phyloP scores from a whole-genome alignment of 2,113 vertebrate species.

The Setophaga coronata region DNA sequence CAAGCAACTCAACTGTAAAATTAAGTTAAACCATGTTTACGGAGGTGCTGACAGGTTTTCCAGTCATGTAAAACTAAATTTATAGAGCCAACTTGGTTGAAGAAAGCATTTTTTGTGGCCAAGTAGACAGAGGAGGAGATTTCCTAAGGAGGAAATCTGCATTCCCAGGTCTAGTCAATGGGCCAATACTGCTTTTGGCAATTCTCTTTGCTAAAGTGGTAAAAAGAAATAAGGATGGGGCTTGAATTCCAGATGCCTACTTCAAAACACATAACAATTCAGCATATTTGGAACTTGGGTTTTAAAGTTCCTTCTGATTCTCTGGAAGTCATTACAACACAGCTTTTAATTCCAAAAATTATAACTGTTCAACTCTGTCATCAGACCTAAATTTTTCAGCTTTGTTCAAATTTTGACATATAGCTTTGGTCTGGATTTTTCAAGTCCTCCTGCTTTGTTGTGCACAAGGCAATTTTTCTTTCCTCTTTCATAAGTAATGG shows the following conservation, averaged over 20 bases:
- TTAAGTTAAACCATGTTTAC: slow-evolving; percentile 53
- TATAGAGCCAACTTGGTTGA: slow-evolving; percentile 13
- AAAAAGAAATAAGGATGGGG: slow-evolving; percentile 3
- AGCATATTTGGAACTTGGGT: neutral
- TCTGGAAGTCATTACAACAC: neutral
- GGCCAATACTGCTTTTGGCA: slow-evolving; percentile 7
- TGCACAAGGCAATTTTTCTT: slow-evolving; percentile 27
- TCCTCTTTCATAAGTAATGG: slow-evolving; percentile 40
- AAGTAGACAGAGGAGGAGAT: neutral
- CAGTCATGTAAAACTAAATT: slow-evolving; percentile 36
- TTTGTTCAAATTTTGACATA: neutral
- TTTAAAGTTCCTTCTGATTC: neutral
- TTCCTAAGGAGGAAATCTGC: slow-evolving; percentile 27
- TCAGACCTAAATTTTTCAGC: neutral
- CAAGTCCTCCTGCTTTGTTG: neutral
- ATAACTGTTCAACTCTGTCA: neutral
- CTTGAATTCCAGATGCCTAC: neutral
- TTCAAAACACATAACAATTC: neutral
- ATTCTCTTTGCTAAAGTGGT: slow-evolving; percentile 1
- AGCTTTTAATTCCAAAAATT: neutral
- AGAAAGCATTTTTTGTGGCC: slow-evolving; percentile 12
- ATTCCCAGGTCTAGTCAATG: neutral
- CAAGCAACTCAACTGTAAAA: slow-evolving; percentile 49
- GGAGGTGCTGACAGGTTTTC: slow-evolving; percentile 37
- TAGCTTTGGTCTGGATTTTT: neutral